Base-by-base conservation (phyloP, 1,140 invertebrate species). In the Achroia grisella region DNA sequence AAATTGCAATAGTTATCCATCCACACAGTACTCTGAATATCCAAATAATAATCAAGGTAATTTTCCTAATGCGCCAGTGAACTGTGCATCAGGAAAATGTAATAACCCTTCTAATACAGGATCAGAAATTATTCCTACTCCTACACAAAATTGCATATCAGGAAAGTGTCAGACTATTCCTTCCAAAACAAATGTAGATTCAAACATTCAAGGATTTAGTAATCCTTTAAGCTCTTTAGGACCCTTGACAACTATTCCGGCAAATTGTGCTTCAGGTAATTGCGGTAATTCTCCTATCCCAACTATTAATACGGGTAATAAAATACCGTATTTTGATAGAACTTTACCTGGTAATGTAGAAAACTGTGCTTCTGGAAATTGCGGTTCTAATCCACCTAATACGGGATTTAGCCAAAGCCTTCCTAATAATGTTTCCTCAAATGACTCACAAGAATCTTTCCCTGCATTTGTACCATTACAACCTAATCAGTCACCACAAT, bases 291-390 rank as follows among this genome's bases (percentile, higher is more conserved):
- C 35, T 10, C n/a, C 35, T 37, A 37, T 8, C 2, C 30, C 2
- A 31, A 31, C 8, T 23, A 23, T 23, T 23, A 23, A 23, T 23
- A 23, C 2, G 2, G 6, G 6, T 23, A 23, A 23, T 23, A 23
- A 23, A 23, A 23, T 3, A 23, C 17, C 17, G 6, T 23, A 23
- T 23, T 23, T 23, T 23, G 17, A 23, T 3, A 6, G 17, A 23
- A 23, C 17, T n/a, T n/a, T n/a, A n/a, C n/a, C n/a, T 3, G 6
- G 6, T 23, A 23, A 23, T 6, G 2, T 6, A 23, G 17, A 23
- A 23, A 23, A 23, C 17, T 59, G 56, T 48, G 47, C 30, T 27
- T 44, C 40, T 33, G 51, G 43, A 33, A 53, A 32, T 28, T 58
- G 56, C 10, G n/a, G n/a, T n/a, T n/a, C n/a, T n/a, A n/a, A n/a